Base-by-base conservation (phyloP, 2,888 invertebrate species). In the Macrosiphum euphorbiae region DNA sequence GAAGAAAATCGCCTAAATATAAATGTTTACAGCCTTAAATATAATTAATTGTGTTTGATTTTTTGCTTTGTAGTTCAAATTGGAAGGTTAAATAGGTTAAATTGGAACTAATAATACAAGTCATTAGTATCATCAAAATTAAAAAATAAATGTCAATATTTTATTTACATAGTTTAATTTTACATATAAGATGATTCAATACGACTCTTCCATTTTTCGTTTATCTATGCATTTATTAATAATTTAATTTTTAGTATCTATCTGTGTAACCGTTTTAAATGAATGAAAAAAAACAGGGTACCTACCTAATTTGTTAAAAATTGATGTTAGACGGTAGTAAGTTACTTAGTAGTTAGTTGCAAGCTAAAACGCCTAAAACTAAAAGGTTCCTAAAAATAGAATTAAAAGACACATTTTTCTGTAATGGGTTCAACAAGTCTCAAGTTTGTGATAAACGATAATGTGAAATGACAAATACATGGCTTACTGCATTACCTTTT, bases 401-500 rank as follows among this genome's bases (percentile, higher is more conserved):
- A 35, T 67, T 67, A 20, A 67, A 67, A 67, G 16, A 35, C 67
- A 35, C 67, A 20, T 67, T 67, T 55, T 67, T 67, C 16, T 67
- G n/a, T 67, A 16, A 67, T 67, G 35, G n/a, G 16, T 20, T 35
- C n/a, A n/a, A 20, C 7, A 67, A 67, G 67, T 67, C 20, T n/a
- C 13, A 35, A 67, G n/a, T 67, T 67, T 35, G 35, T 67, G 52
- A 13, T 52, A 52, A 67, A 35, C 35, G 16, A 67, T 67, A n/a
- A 67, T 35, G 67, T 35, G 35, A 35, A 35, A 67, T 67, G 67
- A 67, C 35, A 35, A 67, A n/a, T 67, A 35, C 67, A 67, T 67
- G 16, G 16, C n/a, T 67, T n/a, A 67, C n/a, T 20, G 67, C n/a
- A 50, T 58, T 89, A 89, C 55, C 55, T 89, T 58, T 58, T 87